A percentile compares a stretch with the other conserved stretches of the same genome.
phyloP scores from a whole-genome alignment of 2,797 vertebrate species.

The Chloroceryle inda region DNA sequence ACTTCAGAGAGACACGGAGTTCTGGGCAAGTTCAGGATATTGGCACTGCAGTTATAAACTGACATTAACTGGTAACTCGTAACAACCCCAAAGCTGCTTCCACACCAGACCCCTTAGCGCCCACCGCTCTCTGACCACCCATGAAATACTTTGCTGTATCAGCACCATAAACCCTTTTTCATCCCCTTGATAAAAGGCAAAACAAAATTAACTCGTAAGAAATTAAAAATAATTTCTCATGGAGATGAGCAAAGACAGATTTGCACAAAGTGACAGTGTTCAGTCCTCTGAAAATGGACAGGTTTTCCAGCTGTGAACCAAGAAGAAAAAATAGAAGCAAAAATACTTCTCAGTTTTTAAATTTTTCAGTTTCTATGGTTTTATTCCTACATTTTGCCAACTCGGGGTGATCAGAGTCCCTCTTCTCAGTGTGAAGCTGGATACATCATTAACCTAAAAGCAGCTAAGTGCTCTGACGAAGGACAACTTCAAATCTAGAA shows the following conservation, averaged over 20 bases:
- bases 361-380: not conserved
- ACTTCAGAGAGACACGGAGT: not conserved
- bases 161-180: not conserved
- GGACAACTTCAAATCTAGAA: not conserved
- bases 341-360: not conserved
- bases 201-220: not conserved
- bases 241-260: not conserved
- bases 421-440: not conserved
- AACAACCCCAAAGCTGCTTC: not conserved
- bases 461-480: not conserved
- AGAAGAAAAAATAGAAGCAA: not conserved
- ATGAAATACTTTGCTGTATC: not conserved
- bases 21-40: not conserved
- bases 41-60: not conserved
- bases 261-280: not conserved
- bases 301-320: not conserved
- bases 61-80: not conserved
- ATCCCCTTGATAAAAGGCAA: not conserved
- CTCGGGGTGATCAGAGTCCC: not conserved
- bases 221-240: not conserved
- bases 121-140: not conserved
- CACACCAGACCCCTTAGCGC: not conserved
- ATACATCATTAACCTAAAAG: not conserved
- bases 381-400: not conserved
- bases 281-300: not conserved